Conservation (phyloP, 2,888 invertebrate genomes). For the Phanerotoma sp. region DNA sequence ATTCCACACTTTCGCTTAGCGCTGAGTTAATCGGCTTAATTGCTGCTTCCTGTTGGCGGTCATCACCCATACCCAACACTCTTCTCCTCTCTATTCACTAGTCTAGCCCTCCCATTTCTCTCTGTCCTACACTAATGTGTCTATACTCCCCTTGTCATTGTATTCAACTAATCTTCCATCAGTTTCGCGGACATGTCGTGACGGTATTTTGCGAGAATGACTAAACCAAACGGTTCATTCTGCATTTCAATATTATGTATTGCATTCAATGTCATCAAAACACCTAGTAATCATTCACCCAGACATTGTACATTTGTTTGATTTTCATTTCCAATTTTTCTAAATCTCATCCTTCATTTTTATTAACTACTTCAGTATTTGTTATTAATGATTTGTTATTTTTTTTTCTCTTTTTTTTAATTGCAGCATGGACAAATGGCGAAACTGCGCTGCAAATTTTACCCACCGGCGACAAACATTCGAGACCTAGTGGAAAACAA, state of each 20-base stretch:
- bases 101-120: not conserved
- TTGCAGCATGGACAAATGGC: slow-evolving; percentile 45
- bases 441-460: slow-evolving; percentile 67
- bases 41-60: slow-evolving; percentile 49
- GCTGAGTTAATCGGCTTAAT: slow-evolving; percentile 52
- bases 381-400: too few relatives aligned
- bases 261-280: slow-evolving; percentile 43
- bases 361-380: too few relatives aligned
- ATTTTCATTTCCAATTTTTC: slow-evolving; percentile 3
- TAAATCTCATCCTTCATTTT: too few relatives aligned
- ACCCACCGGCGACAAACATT: slow-evolving; percentile 69
- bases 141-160: slow-evolving; percentile 9
- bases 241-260: slow-evolving; percentile 52
- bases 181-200: slow-evolving; percentile 18
- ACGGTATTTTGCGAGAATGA: slow-evolving; percentile 35
- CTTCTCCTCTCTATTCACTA: slow-evolving; percentile 1
- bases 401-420: slow-evolving; percentile 23
- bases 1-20: slow-evolving; percentile 46
- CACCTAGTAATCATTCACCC: slow-evolving; percentile 25
- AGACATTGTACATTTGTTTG: slow-evolving; percentile 25
- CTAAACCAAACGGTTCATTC: slow-evolving; percentile 43
- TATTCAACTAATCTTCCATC: not conserved
- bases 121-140: slow-evolving; percentile 12
- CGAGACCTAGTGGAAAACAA: slow-evolving; percentile 73
- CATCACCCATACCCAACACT: slow-evolving; percentile 15